Conservation (phyloP, 2,888 invertebrate genomes). For the Drosophila yooni region DNA sequence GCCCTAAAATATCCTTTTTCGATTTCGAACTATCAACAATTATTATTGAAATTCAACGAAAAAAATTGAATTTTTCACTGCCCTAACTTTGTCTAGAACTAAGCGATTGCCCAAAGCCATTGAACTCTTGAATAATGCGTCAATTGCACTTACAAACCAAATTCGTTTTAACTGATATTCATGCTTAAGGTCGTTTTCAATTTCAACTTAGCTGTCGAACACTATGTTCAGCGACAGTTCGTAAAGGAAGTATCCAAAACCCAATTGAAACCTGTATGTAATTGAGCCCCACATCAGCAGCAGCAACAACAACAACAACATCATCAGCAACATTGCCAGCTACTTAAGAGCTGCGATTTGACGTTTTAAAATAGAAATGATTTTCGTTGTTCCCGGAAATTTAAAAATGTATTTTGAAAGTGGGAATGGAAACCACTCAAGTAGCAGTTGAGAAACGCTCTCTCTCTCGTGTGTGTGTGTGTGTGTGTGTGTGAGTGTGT, state of each 20-base stretch:
- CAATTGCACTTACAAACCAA: neutral
- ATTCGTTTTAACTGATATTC: neutral
- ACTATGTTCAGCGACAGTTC: neutral
- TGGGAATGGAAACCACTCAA: constrained; percentile 40
- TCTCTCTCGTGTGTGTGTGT: neutral
- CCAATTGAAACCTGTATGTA: constrained; percentile 5
- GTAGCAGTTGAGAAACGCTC: constrained; percentile 8
- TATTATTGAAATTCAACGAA: neutral
- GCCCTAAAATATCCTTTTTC: neutral
- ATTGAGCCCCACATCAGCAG: constrained; percentile 9
- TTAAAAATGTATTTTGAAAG: constrained; percentile 11
- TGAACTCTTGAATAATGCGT: neutral
- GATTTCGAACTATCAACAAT: neutral
- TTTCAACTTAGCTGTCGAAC: neutral
- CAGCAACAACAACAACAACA: neutral
- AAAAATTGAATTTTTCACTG: neutral
- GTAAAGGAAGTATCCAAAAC: constrained; percentile 2
- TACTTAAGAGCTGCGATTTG: constrained; percentile 7
- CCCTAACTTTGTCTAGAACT: neutral
- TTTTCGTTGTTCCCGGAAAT: constrained; percentile 28
- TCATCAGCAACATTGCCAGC: constrained; percentile 1
- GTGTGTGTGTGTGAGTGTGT: neutral
- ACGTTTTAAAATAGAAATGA: constrained; percentile 23
- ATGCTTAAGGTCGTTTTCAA: neutral
- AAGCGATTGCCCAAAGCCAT: neutral